Evolutionary conservation across 2,113 vertebrate species (phyloP).

Genomic region (Columba livia): DNA sequence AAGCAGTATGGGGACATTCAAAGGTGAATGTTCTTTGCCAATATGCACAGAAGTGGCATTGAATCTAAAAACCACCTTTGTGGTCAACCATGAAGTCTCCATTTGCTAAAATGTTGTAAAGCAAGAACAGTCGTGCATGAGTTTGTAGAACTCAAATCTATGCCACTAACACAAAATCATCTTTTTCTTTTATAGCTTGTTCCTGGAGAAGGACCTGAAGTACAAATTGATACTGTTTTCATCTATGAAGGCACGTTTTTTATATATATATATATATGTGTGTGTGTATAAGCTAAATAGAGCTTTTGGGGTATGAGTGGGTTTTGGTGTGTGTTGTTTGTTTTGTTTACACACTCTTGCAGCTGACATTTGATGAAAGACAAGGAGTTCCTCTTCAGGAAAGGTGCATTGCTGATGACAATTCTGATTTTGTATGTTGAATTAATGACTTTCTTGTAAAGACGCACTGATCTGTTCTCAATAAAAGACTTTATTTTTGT

Average conservation of each 20-base stretch:
- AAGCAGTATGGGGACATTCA: no score
- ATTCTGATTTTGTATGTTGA: conserved; percentile 54
- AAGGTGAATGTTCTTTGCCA: no score
- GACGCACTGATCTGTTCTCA: conserved; percentile 4
- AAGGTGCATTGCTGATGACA: neutral
- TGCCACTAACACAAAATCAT: neutral
- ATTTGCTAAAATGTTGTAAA: neutral
- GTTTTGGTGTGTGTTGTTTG: neutral
- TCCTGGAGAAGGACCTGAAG: conserved; percentile 97
- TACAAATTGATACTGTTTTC: conserved; percentile 72
- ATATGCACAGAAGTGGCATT: neutral
- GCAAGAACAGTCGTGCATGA: neutral
- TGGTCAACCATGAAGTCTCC: neutral
- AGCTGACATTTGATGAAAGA: conserved; percentile 21
- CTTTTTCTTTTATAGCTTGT: conserved; percentile 82
- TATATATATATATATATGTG: no score
- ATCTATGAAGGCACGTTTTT: neutral
- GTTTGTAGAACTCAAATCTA: neutral
- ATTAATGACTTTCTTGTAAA: conserved; percentile 57
- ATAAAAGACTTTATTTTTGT: conserved; percentile 20
- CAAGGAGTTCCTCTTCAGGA: conserved; percentile 40
- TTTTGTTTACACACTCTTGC: neutral
- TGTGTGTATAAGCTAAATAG: neutral
- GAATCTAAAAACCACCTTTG: neutral
- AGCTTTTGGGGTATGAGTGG: neutral